phyloP scores from a whole-genome alignment of 2,888 invertebrate genomes.

The Amiota communis region DNA sequence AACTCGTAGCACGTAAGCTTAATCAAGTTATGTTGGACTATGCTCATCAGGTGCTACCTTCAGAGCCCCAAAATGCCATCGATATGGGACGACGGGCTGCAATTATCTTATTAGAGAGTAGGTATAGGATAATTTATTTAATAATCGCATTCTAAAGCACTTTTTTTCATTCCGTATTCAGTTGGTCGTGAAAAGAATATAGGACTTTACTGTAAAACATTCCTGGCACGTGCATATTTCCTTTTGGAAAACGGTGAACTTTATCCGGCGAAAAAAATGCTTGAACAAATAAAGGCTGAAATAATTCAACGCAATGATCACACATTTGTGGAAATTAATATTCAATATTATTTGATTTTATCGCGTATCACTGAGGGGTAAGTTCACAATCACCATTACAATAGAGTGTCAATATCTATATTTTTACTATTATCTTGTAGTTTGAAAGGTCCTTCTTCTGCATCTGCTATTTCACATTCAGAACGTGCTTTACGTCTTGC shows the following conservation, averaged over 20 bases:
- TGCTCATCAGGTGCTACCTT: slow-evolving; percentile 48
- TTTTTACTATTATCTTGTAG: too few relatives aligned
- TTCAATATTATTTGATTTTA: slow-evolving; percentile 48
- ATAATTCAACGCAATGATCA: slow-evolving; percentile 46
- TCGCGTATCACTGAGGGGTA: slow-evolving; percentile 41
- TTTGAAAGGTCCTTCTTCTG: too few relatives aligned
- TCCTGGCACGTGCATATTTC: slow-evolving; percentile 54
- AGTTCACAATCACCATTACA: not conserved
- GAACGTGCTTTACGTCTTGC: slow-evolving; percentile 53
- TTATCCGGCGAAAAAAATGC: slow-evolving; percentile 48
- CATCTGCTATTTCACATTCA: slow-evolving; percentile 47
- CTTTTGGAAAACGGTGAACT: slow-evolving; percentile 55
- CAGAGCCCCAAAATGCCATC: slow-evolving; percentile 52
- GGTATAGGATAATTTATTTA: slow-evolving; percentile 26
- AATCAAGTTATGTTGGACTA: slow-evolving; percentile 52
- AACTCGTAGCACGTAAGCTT: slow-evolving; percentile 49
- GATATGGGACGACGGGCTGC: slow-evolving; percentile 54
- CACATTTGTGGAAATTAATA: slow-evolving; percentile 48
- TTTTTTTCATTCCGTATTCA: slow-evolving; percentile 26
- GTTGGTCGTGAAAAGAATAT: slow-evolving; percentile 58
- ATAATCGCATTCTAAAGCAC: not conserved
- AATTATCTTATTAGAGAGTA: slow-evolving; percentile 56
- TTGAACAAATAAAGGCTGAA: slow-evolving; percentile 50
- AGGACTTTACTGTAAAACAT: slow-evolving; percentile 53
- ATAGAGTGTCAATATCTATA: slow-evolving; percentile 22